Conservation (phyloP, 2,888 invertebrate species). For the Thelaira solivaga region DNA sequence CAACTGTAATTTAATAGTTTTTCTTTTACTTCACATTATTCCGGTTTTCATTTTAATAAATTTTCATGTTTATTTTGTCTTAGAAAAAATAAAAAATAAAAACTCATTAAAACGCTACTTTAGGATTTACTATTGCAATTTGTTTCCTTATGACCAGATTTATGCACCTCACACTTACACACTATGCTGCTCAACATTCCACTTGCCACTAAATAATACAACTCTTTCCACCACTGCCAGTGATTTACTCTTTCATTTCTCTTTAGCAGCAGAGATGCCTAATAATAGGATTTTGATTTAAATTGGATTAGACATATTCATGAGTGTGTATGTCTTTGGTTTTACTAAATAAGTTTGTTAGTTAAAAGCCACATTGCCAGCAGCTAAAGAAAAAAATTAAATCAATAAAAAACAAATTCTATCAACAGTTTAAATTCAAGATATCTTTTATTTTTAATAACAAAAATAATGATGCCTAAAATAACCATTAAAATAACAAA, state of each 20-base stretch:
- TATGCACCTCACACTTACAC: conserved; percentile 3
- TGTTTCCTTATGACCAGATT: conserved; percentile 32
- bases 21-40: neutral
- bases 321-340: no score
- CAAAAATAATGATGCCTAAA: no score
- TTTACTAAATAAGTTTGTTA: no score
- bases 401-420: neutral
- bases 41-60: conserved; percentile 49
- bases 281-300: conserved; percentile 24
- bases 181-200: neutral
- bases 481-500: no score
- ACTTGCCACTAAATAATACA: no score
- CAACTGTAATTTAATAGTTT: conserved; percentile 15
- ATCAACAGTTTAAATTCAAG: no score
- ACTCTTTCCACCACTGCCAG: neutral
- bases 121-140: conserved; percentile 17
- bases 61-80: conserved; percentile 45
- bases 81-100: no score
- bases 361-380: no score
- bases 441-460: no score
- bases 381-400: conserved; percentile 44
- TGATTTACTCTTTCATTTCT: neutral
- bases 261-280: neutral
- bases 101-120: conserved; percentile 32
- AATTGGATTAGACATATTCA: conserved; percentile 41